These are phyloP conservation scores for Sebastes hubbsi DNA, from an alignment of 2,797 vertebrate species.

Conservation along the genomic window DNA sequence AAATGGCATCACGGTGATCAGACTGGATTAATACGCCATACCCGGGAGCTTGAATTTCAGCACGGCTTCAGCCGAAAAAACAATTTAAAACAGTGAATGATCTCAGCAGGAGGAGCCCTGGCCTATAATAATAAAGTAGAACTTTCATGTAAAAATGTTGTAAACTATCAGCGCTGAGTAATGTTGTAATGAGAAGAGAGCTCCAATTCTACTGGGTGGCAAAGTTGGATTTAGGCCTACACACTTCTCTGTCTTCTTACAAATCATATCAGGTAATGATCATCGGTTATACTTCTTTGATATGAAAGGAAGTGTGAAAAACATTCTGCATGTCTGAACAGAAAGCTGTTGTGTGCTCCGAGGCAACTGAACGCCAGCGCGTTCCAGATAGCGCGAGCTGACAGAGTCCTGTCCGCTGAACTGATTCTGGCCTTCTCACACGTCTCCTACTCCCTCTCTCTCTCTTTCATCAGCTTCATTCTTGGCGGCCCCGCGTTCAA, in stretches of 20 bases:
- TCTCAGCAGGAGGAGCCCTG: constrained; percentile 67
- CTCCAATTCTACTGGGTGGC: not conserved
- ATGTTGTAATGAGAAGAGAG: constrained; percentile 16
- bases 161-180: constrained; percentile 37
- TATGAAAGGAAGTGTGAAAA: constrained; percentile 47
- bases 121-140: constrained; percentile 65
- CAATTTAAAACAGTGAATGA: constrained; percentile 70
- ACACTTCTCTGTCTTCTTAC: not conserved
- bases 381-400: constrained; percentile 49
- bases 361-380: constrained; percentile 43
- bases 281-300: constrained; percentile 32
- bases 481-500: constrained; percentile 31
- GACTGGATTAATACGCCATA: constrained; percentile 73
- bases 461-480: constrained; percentile 47
- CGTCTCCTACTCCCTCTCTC: constrained; percentile 29
- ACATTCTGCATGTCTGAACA: constrained; percentile 66
- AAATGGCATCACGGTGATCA: constrained; percentile 73
- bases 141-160: constrained; percentile 27
- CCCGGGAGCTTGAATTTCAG: constrained; percentile 68
- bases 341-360: constrained; percentile 28
- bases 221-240: not conserved
- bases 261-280: constrained; percentile 34
- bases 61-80: constrained; percentile 39
- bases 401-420: constrained; percentile 55
- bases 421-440: constrained; percentile 50